These are phyloP conservation scores for Neodontobutis hainanensis DNA, from an alignment of 2,113 vertebrate species.

Conservation along the genomic window DNA sequence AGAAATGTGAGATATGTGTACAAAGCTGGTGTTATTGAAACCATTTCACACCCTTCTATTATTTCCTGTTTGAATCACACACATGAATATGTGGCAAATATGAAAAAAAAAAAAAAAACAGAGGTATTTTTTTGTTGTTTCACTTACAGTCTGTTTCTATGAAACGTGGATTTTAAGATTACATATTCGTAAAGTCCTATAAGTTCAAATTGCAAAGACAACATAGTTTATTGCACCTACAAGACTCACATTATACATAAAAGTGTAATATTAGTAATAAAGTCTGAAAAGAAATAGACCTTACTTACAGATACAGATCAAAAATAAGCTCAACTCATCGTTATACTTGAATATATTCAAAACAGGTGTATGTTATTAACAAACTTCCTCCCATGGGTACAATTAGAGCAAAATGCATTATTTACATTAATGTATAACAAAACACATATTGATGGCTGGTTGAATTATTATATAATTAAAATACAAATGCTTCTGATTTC, in stretches of 20 bases:
- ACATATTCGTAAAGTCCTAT: too few species aligned
- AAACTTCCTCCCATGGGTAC: conserved; percentile 8
- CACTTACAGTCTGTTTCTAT: too few species aligned
- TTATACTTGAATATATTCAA: not conserved
- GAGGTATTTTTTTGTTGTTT: too few species aligned
- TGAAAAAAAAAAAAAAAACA: too few species aligned
- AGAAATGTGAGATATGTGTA: too few species aligned
- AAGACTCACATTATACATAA: conserved; percentile 6
- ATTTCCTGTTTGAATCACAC: too few species aligned
- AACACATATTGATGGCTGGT: not conserved
- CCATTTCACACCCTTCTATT: too few species aligned
- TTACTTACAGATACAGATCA: not conserved
- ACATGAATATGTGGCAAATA: too few species aligned
- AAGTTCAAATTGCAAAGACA: too few species aligned
- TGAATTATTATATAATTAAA: not conserved
- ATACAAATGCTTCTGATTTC: not conserved
- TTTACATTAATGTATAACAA: not conserved
- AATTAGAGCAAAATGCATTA: not conserved
- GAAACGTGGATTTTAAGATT: too few species aligned
- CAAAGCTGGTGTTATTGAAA: too few species aligned
- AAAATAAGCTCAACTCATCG: conserved; percentile 8
- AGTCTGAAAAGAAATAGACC: not conserved
- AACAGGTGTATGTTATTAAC: conserved; percentile 13
- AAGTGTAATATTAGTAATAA: conserved; percentile 2
- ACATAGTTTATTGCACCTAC: not conserved